These are phyloP conservation scores for Cotesia glomerata DNA, from an alignment of 1,140 invertebrate species.

Conservation along the genomic window DNA sequence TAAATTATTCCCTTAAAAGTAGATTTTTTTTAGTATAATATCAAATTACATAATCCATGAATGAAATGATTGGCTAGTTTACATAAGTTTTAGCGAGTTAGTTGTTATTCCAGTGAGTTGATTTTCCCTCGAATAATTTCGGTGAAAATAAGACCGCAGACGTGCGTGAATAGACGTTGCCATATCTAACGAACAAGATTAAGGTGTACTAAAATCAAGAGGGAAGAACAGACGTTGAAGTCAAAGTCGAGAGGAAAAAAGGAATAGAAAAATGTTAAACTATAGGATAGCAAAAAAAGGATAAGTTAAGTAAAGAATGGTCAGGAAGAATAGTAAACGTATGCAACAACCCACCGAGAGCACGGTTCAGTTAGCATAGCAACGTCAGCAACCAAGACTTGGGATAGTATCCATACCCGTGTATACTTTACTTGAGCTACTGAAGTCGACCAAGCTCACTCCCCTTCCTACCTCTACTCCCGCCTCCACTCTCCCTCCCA, in stretches of 20 bases:
- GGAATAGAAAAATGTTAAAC: background rate
- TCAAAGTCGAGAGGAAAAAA: background rate
- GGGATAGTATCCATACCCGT: background rate
- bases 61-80: background rate
- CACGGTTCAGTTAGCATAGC: slow-evolving; percentile 28
- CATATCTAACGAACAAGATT: background rate
- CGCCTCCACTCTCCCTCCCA: slow-evolving; percentile 16
- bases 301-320: slow-evolving; percentile 17
- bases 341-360: slow-evolving; percentile 17
- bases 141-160: background rate
- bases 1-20: no score
- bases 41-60: background rate
- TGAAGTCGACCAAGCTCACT: background rate
- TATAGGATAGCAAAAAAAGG: background rate
- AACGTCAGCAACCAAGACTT: slow-evolving; percentile 15
- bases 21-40: no score
- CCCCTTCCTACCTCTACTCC: background rate
- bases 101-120: no score
- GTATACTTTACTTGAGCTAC: no score
- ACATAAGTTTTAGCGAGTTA: background rate
- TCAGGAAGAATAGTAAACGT: slow-evolving; percentile 3
- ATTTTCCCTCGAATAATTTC: background rate
- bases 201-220: background rate
- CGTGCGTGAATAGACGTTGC: background rate
- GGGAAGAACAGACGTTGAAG: no score